A percentile compares a stretch with the other conserved stretches of the same genome.
phyloP scores from a whole-genome alignment of 2,888 invertebrate genomes.

The Hybos culiciformis region DNA sequence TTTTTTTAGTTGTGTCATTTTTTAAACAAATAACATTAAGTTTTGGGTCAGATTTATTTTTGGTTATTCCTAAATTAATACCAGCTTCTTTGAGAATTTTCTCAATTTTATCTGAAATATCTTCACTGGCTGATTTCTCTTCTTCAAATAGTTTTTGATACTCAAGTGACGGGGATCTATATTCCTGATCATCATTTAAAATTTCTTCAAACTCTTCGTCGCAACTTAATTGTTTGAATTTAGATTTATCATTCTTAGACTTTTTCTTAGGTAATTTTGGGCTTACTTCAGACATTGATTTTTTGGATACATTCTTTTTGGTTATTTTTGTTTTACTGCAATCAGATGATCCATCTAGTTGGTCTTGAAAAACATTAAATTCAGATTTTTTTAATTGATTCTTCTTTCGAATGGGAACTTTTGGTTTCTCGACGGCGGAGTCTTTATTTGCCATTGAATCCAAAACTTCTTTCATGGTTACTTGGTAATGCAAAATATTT shows the following conservation, averaged over 20 bases:
- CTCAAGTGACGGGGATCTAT: constrained; percentile 30
- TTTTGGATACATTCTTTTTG: constrained; percentile 18
- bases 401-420: neutral
- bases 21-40: too few species aligned
- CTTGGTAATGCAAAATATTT: constrained; percentile 1
- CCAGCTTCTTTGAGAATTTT: constrained; percentile 23
- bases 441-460: neutral
- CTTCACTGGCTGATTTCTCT: constrained; percentile 32
- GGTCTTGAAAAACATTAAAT: constrained; percentile 31
- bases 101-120: constrained; percentile 33
- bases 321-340: constrained; percentile 20
- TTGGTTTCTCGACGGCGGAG: neutral
- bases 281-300: constrained; percentile 4
- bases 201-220: constrained; percentile 32
- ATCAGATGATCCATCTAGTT: constrained; percentile 33
- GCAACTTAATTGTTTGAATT: constrained; percentile 16
- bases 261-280: neutral
- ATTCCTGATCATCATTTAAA: constrained; percentile 20
- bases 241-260: neutral
- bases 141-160: constrained; percentile 31
- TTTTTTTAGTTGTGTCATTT: constrained; percentile 15
- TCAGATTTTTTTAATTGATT: neutral
- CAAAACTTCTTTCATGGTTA: neutral
- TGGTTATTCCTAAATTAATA: constrained; percentile 23
- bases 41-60: too few species aligned